Conservation (phyloP, 2,797 vertebrate species). For the Bradypus variegatus region DNA sequence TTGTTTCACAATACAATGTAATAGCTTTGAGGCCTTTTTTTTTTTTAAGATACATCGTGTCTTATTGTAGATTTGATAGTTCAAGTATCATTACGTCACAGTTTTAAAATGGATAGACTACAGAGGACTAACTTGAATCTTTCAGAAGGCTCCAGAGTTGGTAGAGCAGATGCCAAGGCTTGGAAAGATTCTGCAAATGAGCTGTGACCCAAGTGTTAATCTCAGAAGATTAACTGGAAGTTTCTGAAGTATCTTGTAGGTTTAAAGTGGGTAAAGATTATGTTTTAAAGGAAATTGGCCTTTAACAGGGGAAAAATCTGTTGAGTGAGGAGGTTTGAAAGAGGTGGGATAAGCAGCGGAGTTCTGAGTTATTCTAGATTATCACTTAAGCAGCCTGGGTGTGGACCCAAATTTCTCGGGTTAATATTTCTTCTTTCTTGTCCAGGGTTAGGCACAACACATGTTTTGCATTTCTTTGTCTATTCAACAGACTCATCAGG, state of each 20-base stretch:
- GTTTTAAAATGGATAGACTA: neutral
- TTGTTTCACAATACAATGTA: constrained; percentile 14
- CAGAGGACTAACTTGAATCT: neutral
- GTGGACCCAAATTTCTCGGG: neutral
- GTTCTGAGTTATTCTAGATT: constrained; percentile 23
- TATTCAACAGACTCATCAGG: neutral
- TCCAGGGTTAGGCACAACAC: neutral
- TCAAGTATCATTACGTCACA: neutral
- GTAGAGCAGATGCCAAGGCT: neutral
- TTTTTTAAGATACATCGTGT: neutral
- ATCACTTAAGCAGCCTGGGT: constrained; percentile 10
- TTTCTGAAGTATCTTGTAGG: neutral
- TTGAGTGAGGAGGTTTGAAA: constrained; percentile 14
- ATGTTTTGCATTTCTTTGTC: neutral
- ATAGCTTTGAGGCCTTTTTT: neutral
- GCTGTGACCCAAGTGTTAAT: neutral
- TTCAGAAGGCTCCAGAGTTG: neutral
- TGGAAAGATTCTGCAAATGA: neutral
- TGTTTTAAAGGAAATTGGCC: constrained; percentile 27
- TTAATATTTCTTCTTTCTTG: constrained; percentile 44
- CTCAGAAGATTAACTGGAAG: constrained; percentile 33
- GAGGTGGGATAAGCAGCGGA: neutral
- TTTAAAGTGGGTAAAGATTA: constrained; percentile 20
- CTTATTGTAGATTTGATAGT: neutral
- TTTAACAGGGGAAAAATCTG: constrained; percentile 14